A percentile compares a stretch with the other conserved stretches of the same genome.
phyloP scores from a whole-genome alignment of 2,113 vertebrate species.

The Cygnus buccinator region DNA sequence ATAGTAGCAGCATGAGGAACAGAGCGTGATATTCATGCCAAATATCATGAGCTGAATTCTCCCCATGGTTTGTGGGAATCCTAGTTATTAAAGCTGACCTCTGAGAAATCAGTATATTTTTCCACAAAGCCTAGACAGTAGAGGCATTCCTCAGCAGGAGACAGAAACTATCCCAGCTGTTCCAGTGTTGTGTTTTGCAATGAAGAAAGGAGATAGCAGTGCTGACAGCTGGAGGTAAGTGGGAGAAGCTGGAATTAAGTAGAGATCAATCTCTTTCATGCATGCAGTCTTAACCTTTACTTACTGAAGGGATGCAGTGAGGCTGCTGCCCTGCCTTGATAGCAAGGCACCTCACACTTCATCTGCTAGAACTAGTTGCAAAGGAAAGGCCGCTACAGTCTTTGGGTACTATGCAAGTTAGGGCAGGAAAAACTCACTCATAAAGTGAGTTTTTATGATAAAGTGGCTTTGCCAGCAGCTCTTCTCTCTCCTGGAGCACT shows the following conservation, averaged over 20 bases:
- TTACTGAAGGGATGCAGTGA: neutral
- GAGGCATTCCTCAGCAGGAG: neutral
- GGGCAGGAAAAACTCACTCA: neutral
- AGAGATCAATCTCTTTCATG: neutral
- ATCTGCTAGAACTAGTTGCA: neutral
- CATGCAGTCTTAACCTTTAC: neutral
- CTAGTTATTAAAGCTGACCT: constrained; percentile 40
- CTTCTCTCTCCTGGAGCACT: neutral
- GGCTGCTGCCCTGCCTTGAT: neutral
- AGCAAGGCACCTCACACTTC: neutral
- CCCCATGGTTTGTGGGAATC: constrained; percentile 48
- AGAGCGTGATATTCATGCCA: constrained; percentile 52
- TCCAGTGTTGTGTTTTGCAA: neutral
- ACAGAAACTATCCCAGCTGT: neutral
- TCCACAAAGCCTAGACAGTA: neutral
- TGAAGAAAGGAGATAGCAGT: neutral
- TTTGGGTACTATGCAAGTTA: neutral
- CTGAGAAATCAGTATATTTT: constrained; percentile 41
- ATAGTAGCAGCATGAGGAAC: constrained; percentile 49
- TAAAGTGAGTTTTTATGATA: too few relatives aligned
- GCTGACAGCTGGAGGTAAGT: neutral
- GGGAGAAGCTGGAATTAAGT: neutral
- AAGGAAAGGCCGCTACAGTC: neutral
- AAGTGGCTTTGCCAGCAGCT: neutral
- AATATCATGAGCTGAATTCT: constrained; percentile 46